Percentiles rank a stretch among this genome's conserved stretches.
phyloP scores from a whole-genome alignment of 2,888 invertebrate species.

The Agriopis leucophaearia region DNA sequence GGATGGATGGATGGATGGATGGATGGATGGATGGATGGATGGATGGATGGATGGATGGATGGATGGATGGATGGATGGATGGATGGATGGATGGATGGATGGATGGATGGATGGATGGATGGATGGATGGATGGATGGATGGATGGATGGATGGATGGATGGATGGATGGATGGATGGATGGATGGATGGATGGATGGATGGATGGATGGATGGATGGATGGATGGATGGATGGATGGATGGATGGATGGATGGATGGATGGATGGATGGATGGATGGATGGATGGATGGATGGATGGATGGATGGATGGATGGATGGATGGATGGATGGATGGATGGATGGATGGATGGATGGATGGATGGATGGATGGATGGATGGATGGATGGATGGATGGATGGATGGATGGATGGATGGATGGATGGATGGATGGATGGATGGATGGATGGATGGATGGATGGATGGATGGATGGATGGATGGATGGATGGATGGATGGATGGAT shows the following conservation, averaged over 20 bases:
- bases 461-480: conserved; percentile 15
- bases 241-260: too few species aligned
- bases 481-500: conserved; percentile 15
- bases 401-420: conserved; percentile 15
- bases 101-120: conserved; percentile 14
- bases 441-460: conserved; percentile 15
- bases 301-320: too few species aligned
- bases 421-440: conserved; percentile 15
- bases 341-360: conserved; percentile 15
- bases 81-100: conserved; percentile 11
- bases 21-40: conserved; percentile 18
- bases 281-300: too few species aligned
- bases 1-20: conserved; percentile 19
- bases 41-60: conserved; percentile 14
- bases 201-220: too few species aligned
- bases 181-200: too few species aligned
- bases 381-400: conserved; percentile 15
- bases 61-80: conserved; percentile 14
- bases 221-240: too few species aligned
- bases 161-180: background rate
- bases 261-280: too few species aligned
- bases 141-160: conserved; percentile 7
- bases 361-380: conserved; percentile 15
- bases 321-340: conserved; percentile 9
- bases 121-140: conserved; percentile 12